Evolutionary conservation across 2,113 vertebrate genomes (phyloP), one percentile per base, ranked within the genome.

Genomic region (Cygnus buccinator): DNA sequence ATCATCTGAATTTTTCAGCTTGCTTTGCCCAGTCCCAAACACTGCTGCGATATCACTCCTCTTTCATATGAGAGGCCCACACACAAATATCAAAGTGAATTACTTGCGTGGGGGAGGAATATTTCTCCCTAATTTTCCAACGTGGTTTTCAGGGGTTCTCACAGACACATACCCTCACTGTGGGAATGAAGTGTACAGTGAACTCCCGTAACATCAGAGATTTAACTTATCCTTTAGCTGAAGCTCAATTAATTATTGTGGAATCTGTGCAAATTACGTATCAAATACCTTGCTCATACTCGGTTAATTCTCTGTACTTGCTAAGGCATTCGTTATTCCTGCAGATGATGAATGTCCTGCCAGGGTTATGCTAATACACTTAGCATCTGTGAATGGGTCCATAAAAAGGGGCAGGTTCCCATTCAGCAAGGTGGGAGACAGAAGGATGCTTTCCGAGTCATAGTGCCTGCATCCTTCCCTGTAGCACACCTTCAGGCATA

Each of bases 371-470:
- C 54, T 84, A 89, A 94, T 70, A 33, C 50, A 39, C n/a, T 70
- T 76, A 85, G 13, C 75, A 95, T 46, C 75, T 97, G 87, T 66
- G 87, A 96, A 91, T 79, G 72, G 35, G 33, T 68, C 91, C 78
- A 72, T 83, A 78, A 93, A 77, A 91, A 81, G 14, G 29, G 28
- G 18, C 29, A 84, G 67, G 16, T 54, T 88, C 58, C 77, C 62
- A 76, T 82, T 89, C 62, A 80, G 15, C 66, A 74, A 82, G 70
- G 66, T 55, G 66, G 66, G 65, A 89, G 57, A 62, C 2, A 29
- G 66, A 70, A 66, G 33, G 76, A 58, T 81, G 54, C 50, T 79
- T 37, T 43, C 46, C 31, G 57, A 41, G 61, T 73, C 62, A 43
- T 44, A 33, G 31, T 63, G 71, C 71, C 35, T 58, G 35, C 52